These are phyloP conservation scores for Mystacides longicornis DNA, from an alignment of 2,888 invertebrate species.

Conservation along the genomic window DNA sequence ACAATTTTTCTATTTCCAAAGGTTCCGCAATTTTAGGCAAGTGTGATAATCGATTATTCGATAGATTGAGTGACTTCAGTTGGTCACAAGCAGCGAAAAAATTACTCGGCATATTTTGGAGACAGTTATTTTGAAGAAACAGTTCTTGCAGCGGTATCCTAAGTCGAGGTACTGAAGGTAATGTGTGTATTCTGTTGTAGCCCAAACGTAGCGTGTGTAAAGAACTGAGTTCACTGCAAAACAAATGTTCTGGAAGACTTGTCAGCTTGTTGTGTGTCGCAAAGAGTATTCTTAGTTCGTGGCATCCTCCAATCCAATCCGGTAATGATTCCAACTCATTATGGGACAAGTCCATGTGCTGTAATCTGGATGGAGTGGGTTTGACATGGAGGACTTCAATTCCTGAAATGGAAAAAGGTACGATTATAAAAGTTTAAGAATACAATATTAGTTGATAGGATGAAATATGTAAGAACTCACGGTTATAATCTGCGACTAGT, in stretches of 20 bases:
- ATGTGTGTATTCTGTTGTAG: conserved; percentile 66
- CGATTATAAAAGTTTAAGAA: too few relatives aligned
- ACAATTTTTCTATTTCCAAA: conserved; percentile 62
- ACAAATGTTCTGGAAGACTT: conserved; percentile 63
- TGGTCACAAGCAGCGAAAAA: conserved; percentile 62
- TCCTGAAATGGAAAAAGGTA: too few relatives aligned
- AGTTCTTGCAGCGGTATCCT: conserved; percentile 61
- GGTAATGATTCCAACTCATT: conserved; percentile 67
- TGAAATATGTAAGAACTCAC: conserved; percentile 40
- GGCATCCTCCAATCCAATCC: conserved; percentile 69
- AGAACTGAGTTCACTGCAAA: conserved; percentile 65
- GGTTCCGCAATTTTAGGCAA: conserved; percentile 57
- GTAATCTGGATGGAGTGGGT: conserved; percentile 62
- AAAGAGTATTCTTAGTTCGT: conserved; percentile 61
- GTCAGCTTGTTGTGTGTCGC: conserved; percentile 68
- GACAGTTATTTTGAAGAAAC: conserved; percentile 70
- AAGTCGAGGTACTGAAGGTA: conserved; percentile 62
- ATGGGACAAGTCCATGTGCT: conserved; percentile 72
- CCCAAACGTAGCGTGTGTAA: conserved; percentile 68
- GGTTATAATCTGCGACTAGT: conserved; percentile 72
- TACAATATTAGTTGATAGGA: too few relatives aligned
- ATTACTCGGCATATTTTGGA: conserved; percentile 66
- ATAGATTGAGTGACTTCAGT: conserved; percentile 65
- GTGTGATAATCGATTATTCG: conserved; percentile 68
- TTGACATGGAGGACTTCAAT: conserved; percentile 62